Conservation (phyloP, 2,113 vertebrate species). For the Motacilla tschutschensis region DNA sequence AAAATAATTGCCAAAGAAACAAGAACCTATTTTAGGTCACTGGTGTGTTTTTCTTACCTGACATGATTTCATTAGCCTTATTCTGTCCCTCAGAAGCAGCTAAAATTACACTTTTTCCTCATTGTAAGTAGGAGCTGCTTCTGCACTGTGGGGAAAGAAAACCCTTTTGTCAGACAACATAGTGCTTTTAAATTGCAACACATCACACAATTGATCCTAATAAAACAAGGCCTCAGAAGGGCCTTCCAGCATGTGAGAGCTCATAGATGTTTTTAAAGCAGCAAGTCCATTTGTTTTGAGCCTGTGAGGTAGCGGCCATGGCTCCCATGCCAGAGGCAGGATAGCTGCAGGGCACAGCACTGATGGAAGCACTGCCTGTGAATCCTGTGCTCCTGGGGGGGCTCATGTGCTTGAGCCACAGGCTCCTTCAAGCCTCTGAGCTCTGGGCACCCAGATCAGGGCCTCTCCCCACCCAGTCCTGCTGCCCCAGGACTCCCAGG, state of each 20-base stretch:
- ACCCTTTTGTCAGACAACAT: background rate
- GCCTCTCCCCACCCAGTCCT: background rate
- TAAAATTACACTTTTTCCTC: background rate
- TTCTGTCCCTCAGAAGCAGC: background rate
- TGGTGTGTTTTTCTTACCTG: background rate
- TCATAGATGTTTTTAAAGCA: background rate
- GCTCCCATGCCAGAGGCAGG: background rate
- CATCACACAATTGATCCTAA: background rate
- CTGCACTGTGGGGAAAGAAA: background rate
- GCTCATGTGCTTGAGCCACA: background rate
- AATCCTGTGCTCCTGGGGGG: background rate
- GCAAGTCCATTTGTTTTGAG: background rate
- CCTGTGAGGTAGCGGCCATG: background rate
- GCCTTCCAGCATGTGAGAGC: background rate
- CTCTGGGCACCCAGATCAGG: background rate
- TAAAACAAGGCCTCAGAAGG: background rate
- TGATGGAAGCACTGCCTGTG: background rate
- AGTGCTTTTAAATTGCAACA: background rate
- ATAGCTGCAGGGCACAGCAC: accelerated
- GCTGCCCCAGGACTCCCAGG: background rate
- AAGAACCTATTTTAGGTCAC: background rate
- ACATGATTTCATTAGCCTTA: background rate
- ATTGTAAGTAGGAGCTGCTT: background rate
- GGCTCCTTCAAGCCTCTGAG: background rate
- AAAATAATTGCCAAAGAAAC: background rate